Base-by-base conservation (phyloP, 1,140 invertebrate species). In the Grapholita molesta region DNA sequence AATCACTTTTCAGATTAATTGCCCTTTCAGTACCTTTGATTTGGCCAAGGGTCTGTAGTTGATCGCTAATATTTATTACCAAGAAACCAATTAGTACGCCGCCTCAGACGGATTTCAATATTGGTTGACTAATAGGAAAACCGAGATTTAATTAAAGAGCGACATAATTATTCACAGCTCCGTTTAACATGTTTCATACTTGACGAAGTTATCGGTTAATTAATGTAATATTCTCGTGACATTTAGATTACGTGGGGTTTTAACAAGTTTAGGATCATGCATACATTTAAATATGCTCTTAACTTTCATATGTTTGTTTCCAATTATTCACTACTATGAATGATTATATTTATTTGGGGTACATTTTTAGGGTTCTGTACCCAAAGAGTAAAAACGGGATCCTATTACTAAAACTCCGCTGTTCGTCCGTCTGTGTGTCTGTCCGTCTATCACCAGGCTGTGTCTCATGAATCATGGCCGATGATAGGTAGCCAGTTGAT, bases 41-140 rank as follows among this genome's bases (percentile, higher is more conserved):
- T 48, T 48, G 42, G 7, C 12, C 42, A 48, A 48, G n/a, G 42
- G 42, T 18, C 42, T 48, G 42, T 48, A 48, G 7, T 48, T 48
- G 18, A 48, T 28, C 24, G n/a, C 53, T 30, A 25, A 21, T 48
- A 48, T 48, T 48, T 48, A 48, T 61, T 61, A 28, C 55, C 55
- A 15, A 18, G 53, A 61, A 28, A 61, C 25, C 24, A 15, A 28
- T 61, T 61, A 28, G n/a, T 7, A 12, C 24, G 53, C 52, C 18
- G 5, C 23, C 5, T 23, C 4, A 30, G 55, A 61, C 55, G 25
- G 24, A 28, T 61, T 30, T 30, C 24, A 61, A 61, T 61, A 61
- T 61, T 61, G 25, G 24, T 25, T 61, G 24, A 28, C 24, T 61
- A 61, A 61, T 28, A 61, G 55, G 55, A 28, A 61, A 61, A 61